phyloP scores from a whole-genome alignment of 64 coral and sea anemone species.

The Stichodactyla helianthus region DNA sequence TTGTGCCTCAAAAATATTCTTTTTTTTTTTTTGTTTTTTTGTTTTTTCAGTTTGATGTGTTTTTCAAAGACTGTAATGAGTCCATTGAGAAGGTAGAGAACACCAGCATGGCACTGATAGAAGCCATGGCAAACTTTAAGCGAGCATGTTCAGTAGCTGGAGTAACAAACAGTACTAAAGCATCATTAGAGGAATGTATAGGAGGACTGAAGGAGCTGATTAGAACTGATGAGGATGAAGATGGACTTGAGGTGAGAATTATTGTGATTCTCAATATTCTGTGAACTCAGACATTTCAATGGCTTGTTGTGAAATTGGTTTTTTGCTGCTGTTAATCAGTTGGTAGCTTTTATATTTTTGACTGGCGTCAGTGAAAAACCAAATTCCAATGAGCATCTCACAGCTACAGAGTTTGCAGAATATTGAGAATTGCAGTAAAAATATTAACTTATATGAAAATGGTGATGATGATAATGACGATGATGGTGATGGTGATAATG shows the following conservation, averaged over 20 bases:
- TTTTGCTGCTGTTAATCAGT: no score
- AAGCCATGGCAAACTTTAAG: conserved; percentile 76
- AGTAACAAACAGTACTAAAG: conserved; percentile 61
- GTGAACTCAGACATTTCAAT: no score
- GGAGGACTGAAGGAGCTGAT: conserved; percentile 90
- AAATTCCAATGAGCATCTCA: no score
- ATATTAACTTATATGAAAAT: not conserved
- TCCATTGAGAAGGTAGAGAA: conserved; percentile 73
- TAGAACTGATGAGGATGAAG: conserved; percentile 85
- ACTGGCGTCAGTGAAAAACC: no score
- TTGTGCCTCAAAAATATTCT: not conserved
- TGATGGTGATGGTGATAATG: not conserved
- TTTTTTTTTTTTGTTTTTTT: not conserved
- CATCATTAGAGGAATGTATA: conserved; percentile 85
- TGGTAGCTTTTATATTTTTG: no score
- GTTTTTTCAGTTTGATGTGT: conserved; percentile 81
- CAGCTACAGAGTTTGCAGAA: no score
- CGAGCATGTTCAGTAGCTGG: conserved; percentile 74
- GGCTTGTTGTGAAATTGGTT: no score
- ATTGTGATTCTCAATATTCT: no score
- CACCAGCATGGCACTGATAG: conserved; percentile 42
- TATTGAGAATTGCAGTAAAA: no score
- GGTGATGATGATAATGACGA: not conserved
- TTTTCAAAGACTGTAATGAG: conserved; percentile 78
- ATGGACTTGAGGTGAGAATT: conserved; percentile 72